Percentiles rank a stretch among this genome's conserved stretches.
These are phyloP conservation scores for Danaus plexippus DNA, from an alignment of 1,140 invertebrate genomes.

Conservation along the genomic window DNA sequence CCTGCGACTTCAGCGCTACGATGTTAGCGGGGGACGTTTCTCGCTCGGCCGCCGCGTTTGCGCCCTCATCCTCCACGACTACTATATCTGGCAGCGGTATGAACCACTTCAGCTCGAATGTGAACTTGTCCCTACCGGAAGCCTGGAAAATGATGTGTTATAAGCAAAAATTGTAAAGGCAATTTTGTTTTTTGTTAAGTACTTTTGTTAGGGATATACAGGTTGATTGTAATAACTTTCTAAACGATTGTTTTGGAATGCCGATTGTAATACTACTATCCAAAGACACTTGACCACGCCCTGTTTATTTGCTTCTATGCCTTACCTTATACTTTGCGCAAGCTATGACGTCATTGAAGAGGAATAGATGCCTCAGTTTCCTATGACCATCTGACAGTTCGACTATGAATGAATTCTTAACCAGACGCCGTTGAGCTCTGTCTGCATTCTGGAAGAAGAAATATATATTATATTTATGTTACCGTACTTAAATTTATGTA, in stretches of 20 bases:
- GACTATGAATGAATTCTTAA: constrained; percentile 96
- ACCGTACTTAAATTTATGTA: background rate
- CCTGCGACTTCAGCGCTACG: constrained; percentile 86
- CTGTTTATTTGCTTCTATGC: too few species aligned
- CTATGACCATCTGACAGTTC: constrained; percentile 90
- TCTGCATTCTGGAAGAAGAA: constrained; percentile 77
- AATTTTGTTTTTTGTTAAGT: too few species aligned
- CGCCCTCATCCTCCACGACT: constrained; percentile 78
- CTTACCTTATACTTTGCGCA: constrained; percentile 93
- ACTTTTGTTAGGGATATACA: too few species aligned
- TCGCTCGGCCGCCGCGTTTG: constrained; percentile 74
- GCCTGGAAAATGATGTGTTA: constrained; percentile 62
- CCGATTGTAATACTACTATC: too few species aligned
- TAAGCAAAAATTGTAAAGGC: too few species aligned
- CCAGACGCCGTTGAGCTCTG: constrained; percentile 85
- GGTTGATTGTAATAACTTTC: too few species aligned
- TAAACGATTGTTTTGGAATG: too few species aligned
- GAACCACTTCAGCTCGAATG: constrained; percentile 94
- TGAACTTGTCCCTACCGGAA: constrained; percentile 87
- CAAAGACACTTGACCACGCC: too few species aligned
- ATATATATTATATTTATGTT: constrained; percentile 1
- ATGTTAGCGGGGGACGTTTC: constrained; percentile 86
- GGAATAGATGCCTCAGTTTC: constrained; percentile 92
- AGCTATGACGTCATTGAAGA: constrained; percentile 95
- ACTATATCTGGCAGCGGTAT: constrained; percentile 85